phyloP scores from a whole-genome alignment of 2,113 vertebrate species.

The Myodes glareolus region DNA sequence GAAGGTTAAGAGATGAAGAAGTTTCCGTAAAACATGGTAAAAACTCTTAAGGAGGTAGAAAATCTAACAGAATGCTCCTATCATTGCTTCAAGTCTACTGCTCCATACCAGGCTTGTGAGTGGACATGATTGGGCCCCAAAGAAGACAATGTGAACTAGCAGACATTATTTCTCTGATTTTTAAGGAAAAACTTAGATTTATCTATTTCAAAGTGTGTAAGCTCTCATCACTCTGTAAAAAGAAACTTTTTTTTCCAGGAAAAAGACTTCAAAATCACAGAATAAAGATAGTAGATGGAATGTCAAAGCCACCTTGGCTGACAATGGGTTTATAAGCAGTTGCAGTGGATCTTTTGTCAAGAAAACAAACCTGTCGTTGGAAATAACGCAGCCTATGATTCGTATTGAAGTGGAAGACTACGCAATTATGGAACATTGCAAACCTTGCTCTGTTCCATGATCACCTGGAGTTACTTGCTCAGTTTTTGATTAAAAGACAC shows the following conservation, averaged over 20 bases:
- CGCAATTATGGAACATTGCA: neutral
- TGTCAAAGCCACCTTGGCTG: neutral
- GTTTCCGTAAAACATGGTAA: neutral
- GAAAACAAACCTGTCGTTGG: neutral
- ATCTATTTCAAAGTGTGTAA: neutral
- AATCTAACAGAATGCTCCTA: neutral
- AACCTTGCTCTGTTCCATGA: neutral
- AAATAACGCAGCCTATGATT: neutral
- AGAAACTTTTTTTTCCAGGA: neutral
- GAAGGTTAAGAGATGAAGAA: neutral
- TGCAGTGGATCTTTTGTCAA: neutral
- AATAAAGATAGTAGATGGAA: neutral
- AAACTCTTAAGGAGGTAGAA: neutral
- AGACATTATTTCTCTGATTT: neutral
- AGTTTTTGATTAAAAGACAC: neutral
- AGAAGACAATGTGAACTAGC: neutral
- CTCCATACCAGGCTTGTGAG: neutral
- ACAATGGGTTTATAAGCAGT: neutral
- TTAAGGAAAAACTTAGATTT: neutral
- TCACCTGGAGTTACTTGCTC: neutral
- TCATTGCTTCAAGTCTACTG: neutral
- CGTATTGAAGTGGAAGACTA: neutral
- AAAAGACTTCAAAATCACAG: neutral
- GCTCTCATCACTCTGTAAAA: neutral
- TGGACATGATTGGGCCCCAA: rapidly evolving